Base-by-base conservation (phyloP, 1,140 invertebrate genomes). In the Plutomurus gul region DNA sequence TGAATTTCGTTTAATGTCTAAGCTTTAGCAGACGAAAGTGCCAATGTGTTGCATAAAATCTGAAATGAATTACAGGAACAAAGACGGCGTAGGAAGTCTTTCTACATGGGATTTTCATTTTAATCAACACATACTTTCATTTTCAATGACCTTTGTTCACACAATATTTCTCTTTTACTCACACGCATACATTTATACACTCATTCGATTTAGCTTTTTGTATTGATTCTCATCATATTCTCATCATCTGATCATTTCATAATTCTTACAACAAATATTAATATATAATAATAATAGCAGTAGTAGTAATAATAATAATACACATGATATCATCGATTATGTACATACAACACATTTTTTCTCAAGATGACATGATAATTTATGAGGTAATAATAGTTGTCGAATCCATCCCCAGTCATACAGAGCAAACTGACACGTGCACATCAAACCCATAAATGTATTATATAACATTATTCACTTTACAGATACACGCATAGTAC, bases 101-200 rank as follows among this genome's bases (percentile, higher is more conserved):
- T n/a, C n/a, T n/a, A 27, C 16, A 36, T 27, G 16, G 2, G 25
- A 30, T 65, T 65, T 65, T 36, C 27, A 65, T 30, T 65, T 65
- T 65, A 65, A 65, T 65, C 56, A 36, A 65, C 56, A 65, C 56
- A 65, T 65, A 65, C 56, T 65, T 65, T 65, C 56, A n/a, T 65
- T 65, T 65, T 65, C 18, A 65, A 51, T 51, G 16, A 65, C 30
- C 56, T 65, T 65, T 65, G 56, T 65, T 30, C 56, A 65, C 56
- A 65, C n/a, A n/a, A n/a, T 65, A 27, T 30, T 65, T 65, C 56
- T 65, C 30, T 65, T 65, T 8, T 25, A 65, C 56, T 33, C n/a
- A 13, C 27, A 36, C 27, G 16, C 56, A 65, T 30, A n/a, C 56
- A 65, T 36, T 65, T 30, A 36, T 65, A 33, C 56, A 65, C n/a